These are phyloP conservation scores for Galbula dea DNA, from an alignment of 2,113 vertebrate species.

Conservation along the genomic window DNA sequence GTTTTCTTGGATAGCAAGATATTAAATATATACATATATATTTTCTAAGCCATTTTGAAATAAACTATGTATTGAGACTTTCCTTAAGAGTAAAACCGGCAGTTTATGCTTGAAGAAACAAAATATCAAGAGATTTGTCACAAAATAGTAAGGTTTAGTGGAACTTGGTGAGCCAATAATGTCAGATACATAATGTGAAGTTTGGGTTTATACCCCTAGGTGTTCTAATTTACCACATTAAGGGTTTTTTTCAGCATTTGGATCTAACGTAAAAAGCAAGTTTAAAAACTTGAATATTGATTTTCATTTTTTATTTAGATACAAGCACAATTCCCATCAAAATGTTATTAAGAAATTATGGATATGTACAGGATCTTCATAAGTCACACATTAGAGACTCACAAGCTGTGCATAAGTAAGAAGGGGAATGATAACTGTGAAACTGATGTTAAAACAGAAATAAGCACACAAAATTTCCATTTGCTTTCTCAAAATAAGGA, in stretches of 20 bases:
- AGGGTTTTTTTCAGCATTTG: background rate
- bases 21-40: background rate
- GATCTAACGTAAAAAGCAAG: background rate
- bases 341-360: background rate
- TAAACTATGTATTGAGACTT: background rate
- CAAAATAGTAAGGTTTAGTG: background rate
- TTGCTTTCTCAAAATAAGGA: background rate
- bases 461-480: background rate
- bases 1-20: background rate
- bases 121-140: background rate
- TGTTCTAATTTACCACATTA: background rate
- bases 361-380: background rate
- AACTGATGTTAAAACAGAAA: background rate
- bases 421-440: fast-evolving
- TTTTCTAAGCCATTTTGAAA: background rate
- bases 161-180: background rate
- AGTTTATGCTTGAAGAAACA: background rate
- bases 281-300: background rate
- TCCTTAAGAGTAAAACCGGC: background rate
- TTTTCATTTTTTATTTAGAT: background rate
- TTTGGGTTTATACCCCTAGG: background rate
- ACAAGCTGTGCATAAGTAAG: background rate
- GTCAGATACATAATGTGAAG: background rate
- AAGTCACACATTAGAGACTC: background rate
- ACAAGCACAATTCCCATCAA: background rate